Percentiles rank a stretch among this genome's conserved stretches.
phyloP scores from a whole-genome alignment of 2,113 vertebrate species.

The Boulengeromyrus knoepffleri region DNA sequence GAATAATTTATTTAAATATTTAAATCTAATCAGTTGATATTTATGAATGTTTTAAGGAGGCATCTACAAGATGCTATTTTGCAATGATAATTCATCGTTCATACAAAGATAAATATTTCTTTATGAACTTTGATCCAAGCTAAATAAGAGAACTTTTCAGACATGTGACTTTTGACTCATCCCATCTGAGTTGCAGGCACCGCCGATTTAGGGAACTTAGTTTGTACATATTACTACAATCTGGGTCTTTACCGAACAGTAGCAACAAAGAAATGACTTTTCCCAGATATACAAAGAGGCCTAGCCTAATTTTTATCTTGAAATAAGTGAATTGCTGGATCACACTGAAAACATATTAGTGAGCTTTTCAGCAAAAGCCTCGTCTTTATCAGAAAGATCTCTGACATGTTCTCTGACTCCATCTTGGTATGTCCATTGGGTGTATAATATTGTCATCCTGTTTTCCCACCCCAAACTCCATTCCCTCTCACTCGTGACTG shows the following conservation, averaged over 20 bases:
- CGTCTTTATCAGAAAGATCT: neutral
- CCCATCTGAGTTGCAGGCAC: neutral
- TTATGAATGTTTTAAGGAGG: conserved; percentile 1
- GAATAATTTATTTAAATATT: conserved; percentile 22
- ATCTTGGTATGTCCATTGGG: neutral
- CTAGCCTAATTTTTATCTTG: neutral
- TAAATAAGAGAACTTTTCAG: neutral
- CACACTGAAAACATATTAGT: neutral
- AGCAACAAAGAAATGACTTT: neutral
- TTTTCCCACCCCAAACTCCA: neutral
- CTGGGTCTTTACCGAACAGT: neutral
- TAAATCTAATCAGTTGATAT: neutral
- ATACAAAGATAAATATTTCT: neutral
- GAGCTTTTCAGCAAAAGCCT: neutral
- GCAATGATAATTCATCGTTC: neutral
- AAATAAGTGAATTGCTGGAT: neutral
- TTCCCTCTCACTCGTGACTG: neutral
- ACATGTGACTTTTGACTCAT: neutral
- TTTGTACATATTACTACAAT: neutral
- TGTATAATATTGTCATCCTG: neutral
- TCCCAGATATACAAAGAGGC: neutral
- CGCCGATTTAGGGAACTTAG: neutral
- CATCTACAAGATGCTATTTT: neutral
- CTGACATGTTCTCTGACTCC: neutral
- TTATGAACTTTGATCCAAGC: neutral